Evolutionary conservation across 2,888 invertebrate species (phyloP).

Genomic region (Tipula lateralis): DNA sequence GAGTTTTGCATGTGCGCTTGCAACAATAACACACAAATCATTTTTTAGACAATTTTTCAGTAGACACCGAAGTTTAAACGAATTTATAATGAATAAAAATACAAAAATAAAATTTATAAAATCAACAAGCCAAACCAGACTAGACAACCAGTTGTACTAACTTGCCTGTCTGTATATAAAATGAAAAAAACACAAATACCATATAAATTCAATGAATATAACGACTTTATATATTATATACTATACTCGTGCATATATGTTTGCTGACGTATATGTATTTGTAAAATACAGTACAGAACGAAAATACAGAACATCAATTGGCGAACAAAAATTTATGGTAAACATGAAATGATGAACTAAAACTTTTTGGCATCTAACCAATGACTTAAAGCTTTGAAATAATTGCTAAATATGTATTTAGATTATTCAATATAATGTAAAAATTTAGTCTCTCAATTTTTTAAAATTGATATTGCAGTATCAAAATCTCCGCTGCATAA

Average conservation of each 20-base stretch:
- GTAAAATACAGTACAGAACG: not conserved
- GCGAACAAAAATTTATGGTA: not conserved
- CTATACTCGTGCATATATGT: not conserved
- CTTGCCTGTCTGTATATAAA: slow-evolving; percentile 11
- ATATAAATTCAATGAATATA: not conserved
- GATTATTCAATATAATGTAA: too few relatives aligned
- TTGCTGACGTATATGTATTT: not conserved
- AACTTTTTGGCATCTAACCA: too few relatives aligned
- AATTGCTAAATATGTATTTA: too few relatives aligned
- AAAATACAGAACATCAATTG: not conserved
- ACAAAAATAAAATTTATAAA: slow-evolving; percentile 14
- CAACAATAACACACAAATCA: not conserved
- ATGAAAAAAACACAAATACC: not conserved
- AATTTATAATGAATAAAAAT: slow-evolving; percentile 26
- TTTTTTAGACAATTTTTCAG: not conserved
- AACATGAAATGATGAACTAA: too few relatives aligned
- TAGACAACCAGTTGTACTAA: slow-evolving; percentile 27
- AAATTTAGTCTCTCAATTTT: too few relatives aligned
- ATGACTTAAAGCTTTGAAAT: too few relatives aligned
- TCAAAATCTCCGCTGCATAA: too few relatives aligned
- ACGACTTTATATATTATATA: not conserved
- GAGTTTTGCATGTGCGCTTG: slow-evolving; percentile 14
- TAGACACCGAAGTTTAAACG: slow-evolving; percentile 27
- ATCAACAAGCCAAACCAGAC: slow-evolving; percentile 28
- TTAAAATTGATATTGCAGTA: too few relatives aligned